phyloP scores from a whole-genome alignment of 2,888 invertebrate species.

The Trichacis sp. region DNA sequence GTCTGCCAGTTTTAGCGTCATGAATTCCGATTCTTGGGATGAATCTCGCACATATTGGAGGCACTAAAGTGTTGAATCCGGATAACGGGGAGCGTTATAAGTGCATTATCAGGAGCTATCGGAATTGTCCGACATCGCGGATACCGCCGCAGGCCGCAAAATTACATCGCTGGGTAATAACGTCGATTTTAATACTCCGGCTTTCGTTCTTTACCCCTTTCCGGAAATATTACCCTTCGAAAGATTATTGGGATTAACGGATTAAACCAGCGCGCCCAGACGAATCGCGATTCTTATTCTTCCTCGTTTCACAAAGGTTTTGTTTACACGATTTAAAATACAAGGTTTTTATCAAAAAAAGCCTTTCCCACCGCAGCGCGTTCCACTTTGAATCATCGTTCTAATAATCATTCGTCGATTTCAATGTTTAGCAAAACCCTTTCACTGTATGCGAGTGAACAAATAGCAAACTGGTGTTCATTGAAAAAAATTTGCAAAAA shows the following conservation, averaged over 20 bases:
- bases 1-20: too few species aligned
- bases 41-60: background rate
- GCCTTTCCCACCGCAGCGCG: too few species aligned
- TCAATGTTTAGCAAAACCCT: too few species aligned
- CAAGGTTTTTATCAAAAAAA: background rate
- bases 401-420: too few species aligned
- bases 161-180: slow-evolving; percentile 32
- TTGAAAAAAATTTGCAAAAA: too few species aligned
- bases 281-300: background rate
- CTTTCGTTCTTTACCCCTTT: slow-evolving; percentile 12
- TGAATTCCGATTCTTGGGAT: too few species aligned
- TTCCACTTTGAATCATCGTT: too few species aligned
- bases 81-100: slow-evolving; percentile 6
- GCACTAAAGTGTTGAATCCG: slow-evolving; percentile 15
- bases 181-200: slow-evolving; percentile 23
- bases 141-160: slow-evolving; percentile 17
- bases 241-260: slow-evolving; percentile 27
- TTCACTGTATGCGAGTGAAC: too few species aligned
- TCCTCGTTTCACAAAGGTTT: too few species aligned
- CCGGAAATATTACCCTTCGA: slow-evolving; percentile 18
- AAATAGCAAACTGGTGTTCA: too few species aligned
- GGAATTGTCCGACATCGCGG: slow-evolving; percentile 14
- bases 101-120: slow-evolving; percentile 19
- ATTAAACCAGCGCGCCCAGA: slow-evolving; percentile 4
- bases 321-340: too few species aligned